Conservation (phyloP, 92 coral and sea anemone species). For the Montipora capitata region DNA sequence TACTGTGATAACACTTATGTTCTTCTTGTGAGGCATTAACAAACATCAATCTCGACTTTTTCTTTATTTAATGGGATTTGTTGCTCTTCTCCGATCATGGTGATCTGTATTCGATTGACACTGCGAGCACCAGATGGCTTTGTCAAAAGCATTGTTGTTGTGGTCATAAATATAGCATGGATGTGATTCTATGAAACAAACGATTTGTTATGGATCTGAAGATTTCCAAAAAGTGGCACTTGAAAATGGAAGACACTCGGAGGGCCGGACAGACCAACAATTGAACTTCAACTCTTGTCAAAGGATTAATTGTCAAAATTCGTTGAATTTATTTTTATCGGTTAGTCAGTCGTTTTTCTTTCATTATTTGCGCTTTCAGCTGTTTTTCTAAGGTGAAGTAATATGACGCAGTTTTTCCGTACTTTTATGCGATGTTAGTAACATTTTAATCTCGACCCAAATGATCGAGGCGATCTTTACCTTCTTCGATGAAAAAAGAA, state of each 20-base stretch:
- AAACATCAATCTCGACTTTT: neutral
- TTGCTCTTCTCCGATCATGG: neutral
- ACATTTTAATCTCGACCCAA: too few relatives aligned
- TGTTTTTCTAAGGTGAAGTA: neutral
- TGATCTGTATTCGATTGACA: neutral
- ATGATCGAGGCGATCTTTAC: too few relatives aligned
- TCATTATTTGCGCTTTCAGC: neutral
- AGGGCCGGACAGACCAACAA: too few relatives aligned
- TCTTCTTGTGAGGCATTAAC: neutral
- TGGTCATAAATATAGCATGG: neutral
- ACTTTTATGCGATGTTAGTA: neutral
- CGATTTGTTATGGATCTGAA: neutral
- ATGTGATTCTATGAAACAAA: neutral
- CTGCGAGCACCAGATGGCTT: neutral
- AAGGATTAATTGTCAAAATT: neutral
- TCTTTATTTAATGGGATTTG: neutral
- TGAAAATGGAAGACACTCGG: too few relatives aligned
- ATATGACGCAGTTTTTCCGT: neutral
- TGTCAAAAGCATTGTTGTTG: neutral
- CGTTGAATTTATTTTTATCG: too few relatives aligned
- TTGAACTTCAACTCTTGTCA: neutral
- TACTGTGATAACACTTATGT: slow-evolving; percentile 1
- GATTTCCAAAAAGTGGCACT: neutral
- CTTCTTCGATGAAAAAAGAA: too few relatives aligned
- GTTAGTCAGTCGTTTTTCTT: neutral